Evolutionary conservation across 2,113 vertebrate species (phyloP), one percentile per base, ranked within the genome.

Genomic region (Gallinago undulata): DNA sequence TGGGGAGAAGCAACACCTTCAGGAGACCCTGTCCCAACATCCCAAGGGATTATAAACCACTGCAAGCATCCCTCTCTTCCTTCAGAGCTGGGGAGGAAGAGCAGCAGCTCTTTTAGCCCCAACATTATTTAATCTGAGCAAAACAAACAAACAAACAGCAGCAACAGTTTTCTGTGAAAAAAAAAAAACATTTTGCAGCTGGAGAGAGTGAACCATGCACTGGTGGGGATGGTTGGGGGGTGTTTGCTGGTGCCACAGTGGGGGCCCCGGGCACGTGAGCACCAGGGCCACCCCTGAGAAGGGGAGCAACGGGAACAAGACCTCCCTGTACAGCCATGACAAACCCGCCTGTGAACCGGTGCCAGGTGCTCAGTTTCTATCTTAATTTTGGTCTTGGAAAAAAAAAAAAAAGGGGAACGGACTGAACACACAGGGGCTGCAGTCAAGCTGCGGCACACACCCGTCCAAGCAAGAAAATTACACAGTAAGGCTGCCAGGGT

Each of bases 291-390:
- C 60, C 55, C 19, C 62, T 8, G 6, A 74, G 55, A 55, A 93
- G 59, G 80, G 64, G 25, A 90, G 74, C 19, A 64, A 35, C 0
- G 2, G 67, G 82, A 93, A 91, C 88, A 96, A 95, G 70, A 78
- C 33, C 33, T 87, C 85, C 72, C 86, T 92, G 88, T 94, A 84
- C 47, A 86, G 68, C 48, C 35, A 21, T 5, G 0, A 47, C 37
- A 76, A 96, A 95, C 57, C 81, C 3, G 37, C 37, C 74, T 89
- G 83, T 88, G 91, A 90, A 68, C 12, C 4, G 0, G 19, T 47
- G 90, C 96, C 96, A 96, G 85, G 73, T 74, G 76, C 87, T 93
- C 88, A 77, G 51, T 92, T 92, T 96, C 92, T 84, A 31, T 95
- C 96, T 93, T 85, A 95, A 84, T 89, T 96, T 90, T 76, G 89